phyloP scores from a whole-genome alignment of 2,888 invertebrate species.

The Pollenia griseotomentosa region DNA sequence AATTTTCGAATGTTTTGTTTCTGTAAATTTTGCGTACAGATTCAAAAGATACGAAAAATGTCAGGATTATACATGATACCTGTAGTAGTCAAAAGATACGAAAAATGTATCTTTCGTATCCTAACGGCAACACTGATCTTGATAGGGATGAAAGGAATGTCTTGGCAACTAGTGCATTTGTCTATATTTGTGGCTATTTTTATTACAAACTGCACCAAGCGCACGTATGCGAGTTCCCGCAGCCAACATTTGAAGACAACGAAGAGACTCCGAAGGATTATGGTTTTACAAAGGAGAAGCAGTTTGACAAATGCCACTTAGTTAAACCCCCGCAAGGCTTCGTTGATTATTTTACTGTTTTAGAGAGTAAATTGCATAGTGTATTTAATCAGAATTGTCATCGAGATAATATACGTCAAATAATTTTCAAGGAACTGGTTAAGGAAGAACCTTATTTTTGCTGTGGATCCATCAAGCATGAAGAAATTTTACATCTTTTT shows the following conservation, averaged over 20 bases:
- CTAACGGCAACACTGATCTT: too few species aligned
- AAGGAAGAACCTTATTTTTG: not conserved
- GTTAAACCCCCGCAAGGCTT: constrained; percentile 22
- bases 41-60: too few species aligned
- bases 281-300: constrained; percentile 13
- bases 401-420: not conserved
- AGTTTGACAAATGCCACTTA: constrained; percentile 46
- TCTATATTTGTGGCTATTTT: constrained; percentile 48
- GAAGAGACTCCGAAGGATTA: constrained; percentile 26
- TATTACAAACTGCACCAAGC: constrained; percentile 27
- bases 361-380: not conserved
- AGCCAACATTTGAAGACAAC: constrained; percentile 20
- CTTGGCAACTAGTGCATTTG: constrained; percentile 23
- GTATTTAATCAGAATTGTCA: not conserved
- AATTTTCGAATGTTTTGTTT: too few species aligned
- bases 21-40: too few species aligned
- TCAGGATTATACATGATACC: too few species aligned
- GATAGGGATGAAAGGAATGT: constrained; percentile 1
- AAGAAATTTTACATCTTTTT: constrained; percentile 3
- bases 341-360: not conserved
- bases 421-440: not conserved
- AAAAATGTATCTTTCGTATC: too few species aligned
- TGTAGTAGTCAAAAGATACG: too few species aligned
- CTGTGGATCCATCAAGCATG: not conserved
- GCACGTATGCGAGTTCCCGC: constrained; percentile 13